These are phyloP conservation scores for Parapristionchus giblindavisi DNA, from an alignment of 2,888 invertebrate genomes.

Conservation along the genomic window DNA sequence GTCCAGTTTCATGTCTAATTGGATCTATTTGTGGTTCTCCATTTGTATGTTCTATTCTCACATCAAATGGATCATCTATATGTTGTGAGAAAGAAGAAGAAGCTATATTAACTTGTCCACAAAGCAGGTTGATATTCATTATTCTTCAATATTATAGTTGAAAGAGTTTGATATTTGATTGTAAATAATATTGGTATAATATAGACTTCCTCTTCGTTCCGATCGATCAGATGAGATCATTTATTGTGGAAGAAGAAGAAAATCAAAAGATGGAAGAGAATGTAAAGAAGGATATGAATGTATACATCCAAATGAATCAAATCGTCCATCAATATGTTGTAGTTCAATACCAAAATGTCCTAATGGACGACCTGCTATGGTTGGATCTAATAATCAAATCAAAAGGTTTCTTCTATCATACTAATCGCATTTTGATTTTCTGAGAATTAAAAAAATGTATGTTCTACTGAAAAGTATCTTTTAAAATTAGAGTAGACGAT, in stretches of 20 bases:
- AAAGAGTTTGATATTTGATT: not conserved
- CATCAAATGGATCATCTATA: slow-evolving; percentile 44
- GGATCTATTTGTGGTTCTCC: slow-evolving; percentile 41
- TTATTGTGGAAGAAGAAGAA: slow-evolving; percentile 22
- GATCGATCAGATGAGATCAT: slow-evolving; percentile 22
- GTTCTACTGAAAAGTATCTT: too few relatives aligned
- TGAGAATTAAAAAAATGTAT: too few relatives aligned
- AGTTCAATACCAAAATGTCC: slow-evolving; percentile 12
- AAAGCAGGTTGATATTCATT: not conserved
- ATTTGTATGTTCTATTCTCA: slow-evolving; percentile 49
- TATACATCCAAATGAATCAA: slow-evolving; percentile 3
- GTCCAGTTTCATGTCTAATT: slow-evolving; percentile 41
- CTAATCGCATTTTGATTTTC: not conserved
- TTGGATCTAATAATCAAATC: slow-evolving; percentile 4
- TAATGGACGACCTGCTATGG: not conserved
- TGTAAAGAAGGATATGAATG: slow-evolving; percentile 14
- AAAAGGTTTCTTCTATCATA: slow-evolving; percentile 4
- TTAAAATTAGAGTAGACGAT: too few relatives aligned
- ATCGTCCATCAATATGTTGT: slow-evolving; percentile 14
- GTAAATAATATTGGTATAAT: not conserved
- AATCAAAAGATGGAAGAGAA: not conserved
- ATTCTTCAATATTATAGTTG: slow-evolving; percentile 1
- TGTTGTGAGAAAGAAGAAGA: slow-evolving; percentile 45
- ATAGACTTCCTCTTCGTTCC: slow-evolving; percentile 18
- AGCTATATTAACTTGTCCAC: slow-evolving; percentile 5